phyloP scores from a whole-genome alignment of 2,113 vertebrate species.

The Cyanistes caeruleus region DNA sequence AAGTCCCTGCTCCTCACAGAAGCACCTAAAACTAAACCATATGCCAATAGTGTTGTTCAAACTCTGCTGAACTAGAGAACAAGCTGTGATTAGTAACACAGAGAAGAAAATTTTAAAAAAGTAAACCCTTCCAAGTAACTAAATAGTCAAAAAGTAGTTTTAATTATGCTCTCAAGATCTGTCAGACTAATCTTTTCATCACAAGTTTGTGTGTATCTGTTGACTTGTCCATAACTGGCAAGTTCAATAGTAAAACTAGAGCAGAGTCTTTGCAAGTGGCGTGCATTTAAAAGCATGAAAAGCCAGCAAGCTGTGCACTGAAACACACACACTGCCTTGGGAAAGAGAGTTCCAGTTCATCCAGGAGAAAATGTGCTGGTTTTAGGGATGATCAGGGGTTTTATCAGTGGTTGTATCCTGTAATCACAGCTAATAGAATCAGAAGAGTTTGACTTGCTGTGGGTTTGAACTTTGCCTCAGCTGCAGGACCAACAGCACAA shows the following conservation, averaged over 20 bases:
- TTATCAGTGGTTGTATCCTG: neutral
- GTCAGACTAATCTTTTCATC: neutral
- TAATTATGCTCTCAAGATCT: neutral
- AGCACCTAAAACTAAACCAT: neutral
- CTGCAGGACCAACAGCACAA: neutral
- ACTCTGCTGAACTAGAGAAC: neutral
- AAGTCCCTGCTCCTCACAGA: neutral
- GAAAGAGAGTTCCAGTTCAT: neutral
- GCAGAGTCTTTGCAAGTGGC: neutral
- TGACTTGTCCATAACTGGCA: neutral
- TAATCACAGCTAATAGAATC: neutral
- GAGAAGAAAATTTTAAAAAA: neutral
- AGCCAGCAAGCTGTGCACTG: neutral
- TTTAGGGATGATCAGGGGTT: neutral
- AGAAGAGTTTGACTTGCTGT: neutral
- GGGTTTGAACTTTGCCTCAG: neutral
- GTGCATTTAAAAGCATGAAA: neutral
- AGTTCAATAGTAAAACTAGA: neutral
- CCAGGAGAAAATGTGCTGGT: neutral
- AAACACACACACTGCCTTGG: neutral
- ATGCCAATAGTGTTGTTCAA: neutral
- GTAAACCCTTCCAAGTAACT: neutral
- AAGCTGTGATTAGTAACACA: neutral
- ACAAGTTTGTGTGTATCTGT: neutral
- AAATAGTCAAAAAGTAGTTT: neutral